Evolutionary conservation across 2,797 vertebrate genomes (phyloP).

Genomic region (Loriculus beryllinus): DNA sequence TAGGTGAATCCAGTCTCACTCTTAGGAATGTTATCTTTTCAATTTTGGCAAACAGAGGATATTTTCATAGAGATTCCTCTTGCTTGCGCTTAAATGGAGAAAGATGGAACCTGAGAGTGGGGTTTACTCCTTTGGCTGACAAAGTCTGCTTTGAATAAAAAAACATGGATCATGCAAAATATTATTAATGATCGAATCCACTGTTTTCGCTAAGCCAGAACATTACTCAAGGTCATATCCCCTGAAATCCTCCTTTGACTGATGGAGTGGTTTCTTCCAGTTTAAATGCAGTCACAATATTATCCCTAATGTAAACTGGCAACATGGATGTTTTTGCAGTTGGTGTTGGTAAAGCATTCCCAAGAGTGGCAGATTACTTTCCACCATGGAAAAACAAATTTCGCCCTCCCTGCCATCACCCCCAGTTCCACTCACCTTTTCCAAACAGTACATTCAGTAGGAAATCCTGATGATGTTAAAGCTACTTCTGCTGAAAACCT

Average conservation of each 20-base stretch:
- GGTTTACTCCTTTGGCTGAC: constrained; percentile 38
- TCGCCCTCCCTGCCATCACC: not conserved
- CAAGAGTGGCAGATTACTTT: constrained; percentile 49
- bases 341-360: constrained; percentile 53
- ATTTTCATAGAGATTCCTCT: constrained; percentile 59
- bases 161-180: constrained; percentile 22
- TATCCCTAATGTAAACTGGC: constrained; percentile 56
- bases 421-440: constrained; percentile 56
- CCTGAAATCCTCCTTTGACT: constrained; percentile 50
- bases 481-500: constrained; percentile 59
- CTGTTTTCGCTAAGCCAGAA: constrained; percentile 43
- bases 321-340: constrained; percentile 60
- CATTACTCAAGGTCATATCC: constrained; percentile 32
- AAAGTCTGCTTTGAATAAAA: constrained; percentile 18
- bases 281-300: constrained; percentile 42
- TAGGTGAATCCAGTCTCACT: constrained; percentile 44
- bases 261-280: constrained; percentile 51
- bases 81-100: not conserved
- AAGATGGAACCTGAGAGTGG: not conserved
- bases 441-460: constrained; percentile 51
- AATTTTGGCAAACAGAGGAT: constrained; percentile 28
- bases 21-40: constrained; percentile 63
- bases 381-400: constrained; percentile 63
- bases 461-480: constrained; percentile 65
- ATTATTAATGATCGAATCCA: constrained; percentile 54